These are phyloP conservation scores for Ardeotis arabs DNA, from an alignment of 2,113 vertebrate genomes.

Conservation along the genomic window DNA sequence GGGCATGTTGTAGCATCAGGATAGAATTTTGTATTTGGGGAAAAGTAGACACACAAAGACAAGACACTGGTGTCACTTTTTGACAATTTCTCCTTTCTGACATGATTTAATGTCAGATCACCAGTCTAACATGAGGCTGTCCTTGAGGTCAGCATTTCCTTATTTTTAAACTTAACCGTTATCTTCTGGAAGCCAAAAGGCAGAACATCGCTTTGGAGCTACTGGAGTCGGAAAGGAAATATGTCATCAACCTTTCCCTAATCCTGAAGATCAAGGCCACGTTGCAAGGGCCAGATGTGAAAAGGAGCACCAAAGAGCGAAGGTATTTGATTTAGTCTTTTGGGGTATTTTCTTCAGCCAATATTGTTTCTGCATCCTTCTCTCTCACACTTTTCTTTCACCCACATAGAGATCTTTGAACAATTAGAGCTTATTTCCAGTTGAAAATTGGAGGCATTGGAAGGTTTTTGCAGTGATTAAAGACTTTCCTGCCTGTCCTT, in stretches of 20 bases:
- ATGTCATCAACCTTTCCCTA: constrained; percentile 91
- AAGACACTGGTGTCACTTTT: background rate
- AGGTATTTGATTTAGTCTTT: constrained; percentile 79
- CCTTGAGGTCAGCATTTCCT: background rate
- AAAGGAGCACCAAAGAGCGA: constrained; percentile 87
- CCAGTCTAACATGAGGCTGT: background rate
- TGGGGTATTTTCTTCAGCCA: background rate
- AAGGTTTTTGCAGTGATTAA: background rate
- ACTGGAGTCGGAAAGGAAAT: constrained; percentile 94
- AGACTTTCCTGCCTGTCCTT: background rate
- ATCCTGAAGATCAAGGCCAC: constrained; percentile 95
- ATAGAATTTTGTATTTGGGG: background rate
- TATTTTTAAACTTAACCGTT: constrained; percentile 28
- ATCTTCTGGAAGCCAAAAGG: constrained; percentile 83
- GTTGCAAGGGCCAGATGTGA: constrained; percentile 87
- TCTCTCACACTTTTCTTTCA: background rate
- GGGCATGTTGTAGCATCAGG: background rate
- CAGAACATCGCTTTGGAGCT: constrained; percentile 91
- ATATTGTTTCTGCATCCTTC: background rate
- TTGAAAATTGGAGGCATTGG: background rate
- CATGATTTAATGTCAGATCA: background rate
- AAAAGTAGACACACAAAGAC: background rate
- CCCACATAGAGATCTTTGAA: background rate
- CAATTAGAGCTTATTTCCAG: background rate
- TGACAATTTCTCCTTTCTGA: background rate